Conservation (phyloP, 2,797 vertebrate species). For the Loris lydekkerianus region DNA sequence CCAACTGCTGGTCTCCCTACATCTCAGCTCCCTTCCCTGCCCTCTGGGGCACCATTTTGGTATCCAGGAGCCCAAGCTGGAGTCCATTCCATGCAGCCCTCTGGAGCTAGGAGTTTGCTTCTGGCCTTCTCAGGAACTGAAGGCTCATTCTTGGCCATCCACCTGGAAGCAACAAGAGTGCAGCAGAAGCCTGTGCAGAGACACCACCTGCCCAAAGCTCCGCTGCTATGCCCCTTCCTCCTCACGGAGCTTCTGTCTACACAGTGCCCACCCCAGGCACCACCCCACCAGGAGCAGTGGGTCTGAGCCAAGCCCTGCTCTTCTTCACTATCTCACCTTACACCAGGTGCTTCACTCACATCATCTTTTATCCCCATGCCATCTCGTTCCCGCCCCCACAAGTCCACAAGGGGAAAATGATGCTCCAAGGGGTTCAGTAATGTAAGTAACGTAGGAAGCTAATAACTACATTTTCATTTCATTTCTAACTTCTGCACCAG, state of each 20-base stretch:
- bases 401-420: background rate
- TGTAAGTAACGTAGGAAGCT: background rate
- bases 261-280: background rate
- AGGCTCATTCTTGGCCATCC: background rate
- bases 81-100: background rate
- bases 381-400: background rate
- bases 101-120: background rate
- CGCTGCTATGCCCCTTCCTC: background rate
- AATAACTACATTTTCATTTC: constrained; percentile 5
- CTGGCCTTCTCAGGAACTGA: background rate
- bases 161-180: background rate
- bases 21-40: background rate
- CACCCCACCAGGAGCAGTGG: background rate
- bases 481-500: background rate
- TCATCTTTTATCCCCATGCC: background rate
- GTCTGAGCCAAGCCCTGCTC: background rate
- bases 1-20: background rate
- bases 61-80: background rate
- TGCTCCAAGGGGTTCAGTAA: background rate
- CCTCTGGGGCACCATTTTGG: background rate
- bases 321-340: background rate
- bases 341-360: background rate
- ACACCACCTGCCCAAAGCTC: background rate
- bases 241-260: background rate
- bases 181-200: background rate